These are phyloP conservation scores for Drosophila aldrichi DNA, from an alignment of 2,888 invertebrate species.

Conservation along the genomic window DNA sequence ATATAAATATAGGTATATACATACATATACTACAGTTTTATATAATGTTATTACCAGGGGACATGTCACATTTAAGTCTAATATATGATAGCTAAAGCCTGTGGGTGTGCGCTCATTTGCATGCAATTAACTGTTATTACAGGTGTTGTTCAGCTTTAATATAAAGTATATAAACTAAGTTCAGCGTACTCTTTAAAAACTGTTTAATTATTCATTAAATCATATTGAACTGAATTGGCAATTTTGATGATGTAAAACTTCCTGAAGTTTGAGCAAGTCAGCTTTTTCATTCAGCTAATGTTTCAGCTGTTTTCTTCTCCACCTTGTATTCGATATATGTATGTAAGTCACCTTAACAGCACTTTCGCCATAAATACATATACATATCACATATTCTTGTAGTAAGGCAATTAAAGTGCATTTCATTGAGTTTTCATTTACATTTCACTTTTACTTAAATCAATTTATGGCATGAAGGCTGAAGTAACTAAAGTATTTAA, in stretches of 20 bases:
- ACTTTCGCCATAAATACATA: not conserved
- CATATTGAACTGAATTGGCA: not conserved
- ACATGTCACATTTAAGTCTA: slow-evolving; percentile 7
- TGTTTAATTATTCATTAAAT: not conserved
- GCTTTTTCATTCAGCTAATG: not conserved
- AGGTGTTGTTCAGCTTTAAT: not conserved
- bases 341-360: not conserved
- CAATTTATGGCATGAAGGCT: too few species aligned
- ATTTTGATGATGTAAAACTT: not conserved
- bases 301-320: not conserved
- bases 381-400: not conserved
- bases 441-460: too few species aligned
- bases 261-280: not conserved
- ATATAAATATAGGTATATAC: not conserved
- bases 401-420: too few species aligned
- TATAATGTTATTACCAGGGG: slow-evolving; percentile 34
- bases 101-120: not conserved
- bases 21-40: slow-evolving; percentile 14
- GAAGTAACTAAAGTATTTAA: not conserved
- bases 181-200: not conserved
- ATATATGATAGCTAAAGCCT: not conserved
- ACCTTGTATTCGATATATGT: not conserved
- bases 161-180: not conserved
- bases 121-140: not conserved
- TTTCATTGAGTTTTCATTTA: too few species aligned